Percentiles rank a stretch among this genome's conserved stretches.
These are phyloP conservation scores for Homarus gammarus DNA, from an alignment of 2,888 invertebrate genomes.

Conservation along the genomic window DNA sequence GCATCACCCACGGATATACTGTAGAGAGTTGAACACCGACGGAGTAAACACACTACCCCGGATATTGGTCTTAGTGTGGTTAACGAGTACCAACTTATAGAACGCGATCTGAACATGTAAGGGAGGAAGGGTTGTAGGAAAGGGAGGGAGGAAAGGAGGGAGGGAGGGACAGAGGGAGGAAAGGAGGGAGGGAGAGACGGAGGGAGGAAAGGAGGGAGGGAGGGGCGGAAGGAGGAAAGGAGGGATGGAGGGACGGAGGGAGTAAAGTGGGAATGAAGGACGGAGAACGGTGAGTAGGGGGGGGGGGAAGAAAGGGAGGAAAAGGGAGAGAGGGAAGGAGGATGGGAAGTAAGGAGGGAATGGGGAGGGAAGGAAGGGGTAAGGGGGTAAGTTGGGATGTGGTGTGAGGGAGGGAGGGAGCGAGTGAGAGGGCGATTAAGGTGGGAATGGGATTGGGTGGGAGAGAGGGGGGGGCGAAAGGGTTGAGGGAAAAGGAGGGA, in stretches of 20 bases:
- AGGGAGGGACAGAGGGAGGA: background rate
- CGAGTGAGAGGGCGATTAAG: background rate
- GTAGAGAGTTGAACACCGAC: background rate
- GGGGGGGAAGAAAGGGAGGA: background rate
- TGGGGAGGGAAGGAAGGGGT: background rate
- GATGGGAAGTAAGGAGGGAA: background rate
- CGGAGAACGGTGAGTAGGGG: background rate
- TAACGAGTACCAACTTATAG: background rate
- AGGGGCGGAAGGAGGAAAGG: background rate
- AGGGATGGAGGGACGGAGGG: background rate
- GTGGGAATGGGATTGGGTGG: too few relatives aligned
- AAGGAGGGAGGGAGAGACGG: background rate
- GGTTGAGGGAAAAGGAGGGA: background rate
- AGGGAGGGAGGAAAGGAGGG: background rate
- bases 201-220: background rate
- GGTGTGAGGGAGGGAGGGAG: background rate
- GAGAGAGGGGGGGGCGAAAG: background rate
- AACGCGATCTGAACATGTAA: background rate
- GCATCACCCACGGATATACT: background rate
- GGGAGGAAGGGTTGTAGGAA: background rate
- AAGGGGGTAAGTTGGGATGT: background rate
- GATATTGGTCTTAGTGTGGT: background rate
- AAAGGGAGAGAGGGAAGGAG: background rate
- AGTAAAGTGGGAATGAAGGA: too few relatives aligned
- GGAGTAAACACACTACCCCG: background rate